Base-by-base conservation (phyloP, 2,888 invertebrate genomes). In the Dione vanillae region DNA sequence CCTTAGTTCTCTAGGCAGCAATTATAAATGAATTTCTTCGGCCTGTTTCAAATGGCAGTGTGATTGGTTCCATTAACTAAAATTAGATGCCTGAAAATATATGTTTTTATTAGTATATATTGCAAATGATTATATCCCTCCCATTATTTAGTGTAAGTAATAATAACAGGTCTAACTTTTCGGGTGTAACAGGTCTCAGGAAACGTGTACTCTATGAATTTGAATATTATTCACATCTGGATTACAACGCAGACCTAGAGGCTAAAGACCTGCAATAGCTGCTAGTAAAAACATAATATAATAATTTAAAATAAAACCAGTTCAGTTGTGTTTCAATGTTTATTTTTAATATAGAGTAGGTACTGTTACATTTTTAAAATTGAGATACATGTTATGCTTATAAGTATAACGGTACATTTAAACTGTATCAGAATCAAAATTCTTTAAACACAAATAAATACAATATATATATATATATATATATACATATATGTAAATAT, bases 231-330 rank as follows among this genome's bases (percentile, higher is more conserved):
- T n/a, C n/a, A n/a, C n/a, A n/a, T n/a, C n/a, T n/a, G n/a, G 27
- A 54, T 35, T n/a, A 54, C n/a, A 27, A 11, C 14, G 10, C 0
- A 54, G 9, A 35, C 27, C 14, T 27, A 52, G 27, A 12, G n/a
- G n/a, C n/a, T n/a, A n/a, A n/a, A 35, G 19, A 19, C 52, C 27
- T 27, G 35, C 37, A 40, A 37, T 19, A 16, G n/a, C 56, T 12
- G 16, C n/a, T n/a, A 19, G 16, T 56, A 37, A 54, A 27, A 35
- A 35, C 52, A n/a, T n/a, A 54, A 35, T 16, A 56, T 16, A 56
- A 56, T 40, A 40, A 56, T 56, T 56, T 56, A 19, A n/a, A 56
- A 37, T 56, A 16, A 40, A 56, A 35, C 35, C 11, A 54, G 16
- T 16, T 40, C 19, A 16, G 7, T 40, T 56, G 16, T 16, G 2